Evolutionary conservation across 2,888 invertebrate genomes (phyloP).

Genomic region (Galeruca laticollis): DNA sequence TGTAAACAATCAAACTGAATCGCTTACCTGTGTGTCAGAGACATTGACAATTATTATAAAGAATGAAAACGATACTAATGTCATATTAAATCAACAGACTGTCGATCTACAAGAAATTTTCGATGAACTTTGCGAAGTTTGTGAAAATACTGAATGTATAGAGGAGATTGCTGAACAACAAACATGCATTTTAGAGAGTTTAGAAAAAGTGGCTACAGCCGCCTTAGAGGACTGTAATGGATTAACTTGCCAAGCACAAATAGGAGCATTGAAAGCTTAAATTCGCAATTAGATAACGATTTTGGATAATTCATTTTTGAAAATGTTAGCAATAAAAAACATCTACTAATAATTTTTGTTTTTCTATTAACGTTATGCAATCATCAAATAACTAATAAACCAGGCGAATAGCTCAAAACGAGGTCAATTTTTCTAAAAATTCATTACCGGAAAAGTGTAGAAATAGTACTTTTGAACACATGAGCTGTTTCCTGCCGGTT

Average conservation of each 20-base stretch:
- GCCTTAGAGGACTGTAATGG: slow-evolving; percentile 2
- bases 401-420: no score
- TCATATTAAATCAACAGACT: background rate
- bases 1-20: background rate
- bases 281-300: background rate
- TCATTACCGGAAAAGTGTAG: no score
- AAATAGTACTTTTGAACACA: no score
- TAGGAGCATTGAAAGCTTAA: background rate
- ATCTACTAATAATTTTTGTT: background rate
- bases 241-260: background rate
- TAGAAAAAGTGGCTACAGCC: background rate
- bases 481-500: no score
- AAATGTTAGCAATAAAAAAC: background rate
- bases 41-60: background rate
- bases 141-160: background rate
- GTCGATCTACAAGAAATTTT: background rate
- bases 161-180: background rate
- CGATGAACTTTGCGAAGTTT: background rate
- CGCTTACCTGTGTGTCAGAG: background rate
- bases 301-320: background rate
- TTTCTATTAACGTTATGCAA: background rate
- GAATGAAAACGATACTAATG: background rate
- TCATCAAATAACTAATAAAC: no score
- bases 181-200: background rate
- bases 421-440: no score